Conservation (phyloP, 2,888 invertebrate species). For the Belgica antarctica region DNA sequence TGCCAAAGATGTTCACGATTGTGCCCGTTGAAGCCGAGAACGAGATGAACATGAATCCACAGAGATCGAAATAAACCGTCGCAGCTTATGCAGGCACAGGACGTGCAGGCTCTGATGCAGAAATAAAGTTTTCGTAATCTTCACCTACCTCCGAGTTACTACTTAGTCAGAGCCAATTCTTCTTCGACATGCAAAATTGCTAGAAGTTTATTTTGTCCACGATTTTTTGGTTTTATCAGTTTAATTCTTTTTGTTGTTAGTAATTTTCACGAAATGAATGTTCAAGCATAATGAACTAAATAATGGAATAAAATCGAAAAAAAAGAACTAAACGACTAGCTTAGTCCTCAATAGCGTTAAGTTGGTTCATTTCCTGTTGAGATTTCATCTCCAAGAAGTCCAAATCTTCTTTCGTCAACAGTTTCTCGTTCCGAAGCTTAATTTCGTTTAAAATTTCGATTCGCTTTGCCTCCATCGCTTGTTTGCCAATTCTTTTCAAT, state of each 20-base stretch:
- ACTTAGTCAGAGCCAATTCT: too few species aligned
- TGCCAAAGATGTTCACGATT: slow-evolving; percentile 45
- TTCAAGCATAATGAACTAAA: background rate
- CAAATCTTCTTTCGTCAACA: slow-evolving; percentile 27
- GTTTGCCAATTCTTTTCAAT: slow-evolving; percentile 60
- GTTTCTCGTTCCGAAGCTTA: slow-evolving; percentile 23
- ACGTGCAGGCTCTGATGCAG: too few species aligned
- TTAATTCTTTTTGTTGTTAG: background rate
- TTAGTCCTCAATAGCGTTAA: slow-evolving; percentile 38
- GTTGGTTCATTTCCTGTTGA: slow-evolving; percentile 34
- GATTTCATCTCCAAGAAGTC: slow-evolving; percentile 35
- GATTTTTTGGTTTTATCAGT: background rate
- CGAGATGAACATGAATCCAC: slow-evolving; percentile 59
- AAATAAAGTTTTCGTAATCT: too few species aligned
- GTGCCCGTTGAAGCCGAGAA: slow-evolving; percentile 58
- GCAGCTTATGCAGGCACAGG: slow-evolving; percentile 47
- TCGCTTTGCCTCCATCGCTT: slow-evolving; percentile 56
- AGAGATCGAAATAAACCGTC: slow-evolving; percentile 58
- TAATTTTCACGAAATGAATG: background rate
- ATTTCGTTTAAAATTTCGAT: slow-evolving; percentile 35
- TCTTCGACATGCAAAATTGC: too few species aligned
- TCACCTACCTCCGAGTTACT: too few species aligned
- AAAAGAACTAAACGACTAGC: too few species aligned
- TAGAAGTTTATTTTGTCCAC: too few species aligned
- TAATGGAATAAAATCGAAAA: background rate